Base-by-base conservation (phyloP, 2,797 vertebrate species). In the Pogoniulus pusillus region DNA sequence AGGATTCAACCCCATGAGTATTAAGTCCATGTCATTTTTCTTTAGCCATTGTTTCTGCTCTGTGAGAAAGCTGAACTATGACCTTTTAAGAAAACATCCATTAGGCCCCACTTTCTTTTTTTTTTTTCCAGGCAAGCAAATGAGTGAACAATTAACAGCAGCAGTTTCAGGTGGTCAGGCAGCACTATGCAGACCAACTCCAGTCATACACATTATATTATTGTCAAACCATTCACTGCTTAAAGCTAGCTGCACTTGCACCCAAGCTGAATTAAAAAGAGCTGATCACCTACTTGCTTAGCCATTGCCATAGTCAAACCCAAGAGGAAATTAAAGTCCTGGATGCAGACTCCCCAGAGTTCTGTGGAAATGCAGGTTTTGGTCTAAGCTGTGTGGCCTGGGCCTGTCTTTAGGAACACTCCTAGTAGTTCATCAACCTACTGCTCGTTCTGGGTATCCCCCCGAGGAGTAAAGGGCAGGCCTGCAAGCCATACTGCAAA, bases 391-490 rank as follows among this genome's bases (percentile, higher is more conserved):
- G 39, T 51, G 57, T 49, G n/a, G 49, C 41, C 43, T 60, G 54
- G 26, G 18, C 63, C 68, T 73, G 78, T 73, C 77, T 82, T 73
- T 10, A 83, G 39, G 57, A 91, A 84, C 37, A 78, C 47, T 30
- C 49, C 51, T 30, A 47, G 64, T 73, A 89, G 60, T 85, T 91
- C 55, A 85, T 91, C 71, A 78, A 51, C 57, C 89, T 87, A 65
- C 39, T 79, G 69, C 72, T 91, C 83, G 39, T 58, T 89, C 64
- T 23, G 26, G 26, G 51, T 47, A 54, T 53, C 16, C 13, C 39
- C 13, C 13, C 6, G 20, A 65, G 58, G 62, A 87, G 47, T 59
- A 76, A 84, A 18, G 51, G 34, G 54, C 35, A 84, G n/a, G 58
- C 54, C 63, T 80, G 51, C 58, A 78, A 91, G 75, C 39, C 23